Evolutionary conservation across 2,113 vertebrate species (phyloP).

Genomic region (Hippocampus comes): DNA sequence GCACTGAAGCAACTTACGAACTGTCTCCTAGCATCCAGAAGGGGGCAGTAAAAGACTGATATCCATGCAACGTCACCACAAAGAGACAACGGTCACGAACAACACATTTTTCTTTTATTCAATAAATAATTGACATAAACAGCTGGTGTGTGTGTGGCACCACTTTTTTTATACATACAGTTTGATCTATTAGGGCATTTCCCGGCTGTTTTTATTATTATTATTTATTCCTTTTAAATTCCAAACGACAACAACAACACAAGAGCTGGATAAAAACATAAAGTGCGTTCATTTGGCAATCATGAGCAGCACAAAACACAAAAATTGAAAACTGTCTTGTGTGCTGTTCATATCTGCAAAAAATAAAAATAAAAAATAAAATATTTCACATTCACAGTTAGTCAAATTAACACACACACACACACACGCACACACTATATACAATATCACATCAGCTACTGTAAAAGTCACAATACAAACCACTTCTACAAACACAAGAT

Average conservation of each 20-base stretch:
- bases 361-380: slow-evolving; percentile 53
- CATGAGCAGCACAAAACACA: slow-evolving; percentile 51
- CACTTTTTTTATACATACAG: slow-evolving; percentile 66
- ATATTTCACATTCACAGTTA: slow-evolving; percentile 68
- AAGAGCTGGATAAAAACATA: slow-evolving; percentile 73
- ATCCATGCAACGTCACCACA: neutral
- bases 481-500: slow-evolving; percentile 73
- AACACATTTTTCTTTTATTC: slow-evolving; percentile 85
- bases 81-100: slow-evolving; percentile 47
- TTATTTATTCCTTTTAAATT: slow-evolving; percentile 30
- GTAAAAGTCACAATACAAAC: slow-evolving; percentile 79
- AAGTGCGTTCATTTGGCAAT: slow-evolving; percentile 75
- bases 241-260: slow-evolving; percentile 52
- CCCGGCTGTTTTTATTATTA: slow-evolving; percentile 46
- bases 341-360: slow-evolving; percentile 63
- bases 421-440: slow-evolving; percentile 68
- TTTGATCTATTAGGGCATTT: slow-evolving; percentile 66
- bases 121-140: slow-evolving; percentile 99
- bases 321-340: slow-evolving; percentile 11
- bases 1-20: too few species aligned
- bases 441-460: slow-evolving; percentile 78
- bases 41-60: slow-evolving; percentile 51
- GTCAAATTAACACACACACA: slow-evolving; percentile 64
- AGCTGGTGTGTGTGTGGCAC: slow-evolving; percentile 67
- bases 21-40: slow-evolving; percentile 32